Evolutionary conservation across 1,140 invertebrate species (phyloP), one percentile per base, ranked within the genome.

Genomic region (Batillaria attramentaria): DNA sequence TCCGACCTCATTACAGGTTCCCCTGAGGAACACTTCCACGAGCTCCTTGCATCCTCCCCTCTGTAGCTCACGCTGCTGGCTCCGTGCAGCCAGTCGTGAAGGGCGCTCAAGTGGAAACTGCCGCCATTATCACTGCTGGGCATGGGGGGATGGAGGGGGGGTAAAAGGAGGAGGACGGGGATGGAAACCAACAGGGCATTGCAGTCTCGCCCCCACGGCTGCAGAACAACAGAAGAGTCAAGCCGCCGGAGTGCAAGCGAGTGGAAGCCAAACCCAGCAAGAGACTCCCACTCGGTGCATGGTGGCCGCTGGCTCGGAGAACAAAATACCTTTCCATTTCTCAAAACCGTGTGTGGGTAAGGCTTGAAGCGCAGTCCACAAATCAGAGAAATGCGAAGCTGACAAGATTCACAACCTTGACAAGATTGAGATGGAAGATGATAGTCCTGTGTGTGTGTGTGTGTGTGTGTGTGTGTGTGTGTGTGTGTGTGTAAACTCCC

Each of bases 41-140:
- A 28, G 57, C 5, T n/a, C 20, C 57, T 24, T 50, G 46, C 46
- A 8, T 60, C 4, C 66, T 3, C 39, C 8, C 66, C 39, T 20
- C 37, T 62, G 57, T 31, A 6, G 57, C n/a, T n/a, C n/a, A n/a
- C n/a, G 57, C 57, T 24, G 57, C 57, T 62, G 57, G 57, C 57
- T 28, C n/a, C 57, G 57, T 16, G n/a, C 68, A 70, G 68, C 39
- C 68, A 70, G 20, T 70, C 68, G 68, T 70, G 68, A 70, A 70
- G 39, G 24, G 18, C 39, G 68, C 37, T 70, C 68, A 70, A 18
- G 68, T 10, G 39, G 68, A 70, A 70, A 70, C 68, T n/a, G 24
- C 18, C 68, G n/a, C 68, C 68, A 70, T 70, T 70, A 70, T 70
- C 68, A 41, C 68, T 20, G 13, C 3, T 20, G 65, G 31, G 39